Base-by-base conservation (phyloP, 2,797 vertebrate species). In the Zenarchopterus dispar region DNA sequence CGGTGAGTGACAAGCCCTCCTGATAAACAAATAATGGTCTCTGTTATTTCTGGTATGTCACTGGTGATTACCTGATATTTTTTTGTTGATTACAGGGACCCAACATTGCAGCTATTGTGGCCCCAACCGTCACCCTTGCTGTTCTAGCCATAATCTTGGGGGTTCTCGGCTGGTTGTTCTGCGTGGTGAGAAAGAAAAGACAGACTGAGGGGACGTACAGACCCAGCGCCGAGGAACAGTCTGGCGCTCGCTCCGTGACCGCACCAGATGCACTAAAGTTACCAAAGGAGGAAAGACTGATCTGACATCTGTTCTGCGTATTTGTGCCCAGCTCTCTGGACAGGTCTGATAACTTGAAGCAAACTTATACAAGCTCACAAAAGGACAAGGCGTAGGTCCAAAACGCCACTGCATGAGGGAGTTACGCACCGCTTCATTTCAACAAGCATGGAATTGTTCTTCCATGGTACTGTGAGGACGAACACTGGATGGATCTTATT, bases 201-300 rank as follows among this genome's bases (percentile, higher is more conserved):
- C 96, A 96, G 88, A 96, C 95, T 0, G 96, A 97, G 77, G 96
- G 96, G 51, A 96, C 95, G 5, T 97, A 97, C 75, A 84, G 91
- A 61, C 96, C 96, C 46, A 97, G 96, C 43, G 90, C 90, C 0
- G 95, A 96, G 89, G 96, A 97, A 72, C 95, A 96, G 88, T 93
- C 91, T 2, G 96, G 96, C 21, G 24, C 89, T 8, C 78, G 78
- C 0, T 89, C 90, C 4, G 92, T 91, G 8, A 87, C 90, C 6
- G 66, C 91, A 15, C 93, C 94, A 26, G 88, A 94, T 44, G 81
- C 89, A 9, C 91, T 97, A 44, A 96, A 97, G 80, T 79, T 96
- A 73, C 96, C 96, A 7, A 96, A 96, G 0, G 96, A 97, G 80
- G 96, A 97, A 72, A 91, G 96, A 87, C 94, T 97, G 59, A 97